These are phyloP conservation scores for Spizella passerina DNA, from an alignment of 2,797 vertebrate genomes.

Conservation along the genomic window DNA sequence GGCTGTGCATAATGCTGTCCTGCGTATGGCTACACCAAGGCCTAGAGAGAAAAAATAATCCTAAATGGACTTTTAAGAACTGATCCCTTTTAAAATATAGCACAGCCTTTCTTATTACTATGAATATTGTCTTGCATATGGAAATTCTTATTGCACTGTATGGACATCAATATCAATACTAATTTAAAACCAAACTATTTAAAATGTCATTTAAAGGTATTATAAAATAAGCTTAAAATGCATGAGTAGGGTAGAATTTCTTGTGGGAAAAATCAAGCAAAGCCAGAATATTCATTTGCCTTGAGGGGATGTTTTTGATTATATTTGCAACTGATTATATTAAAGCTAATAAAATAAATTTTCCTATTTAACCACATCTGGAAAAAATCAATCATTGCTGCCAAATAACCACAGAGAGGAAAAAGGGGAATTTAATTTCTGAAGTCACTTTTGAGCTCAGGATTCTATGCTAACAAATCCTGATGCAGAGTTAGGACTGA, in stretches of 20 bases:
- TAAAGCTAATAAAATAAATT: constrained; percentile 51
- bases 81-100: background rate
- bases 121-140: background rate
- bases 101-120: background rate
- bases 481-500: background rate
- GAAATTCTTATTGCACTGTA: background rate
- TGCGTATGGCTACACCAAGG: background rate
- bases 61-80: background rate
- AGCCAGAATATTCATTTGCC: background rate
- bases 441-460: constrained; percentile 3
- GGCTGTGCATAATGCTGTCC: background rate
- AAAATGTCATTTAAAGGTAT: background rate
- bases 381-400: background rate
- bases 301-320: background rate
- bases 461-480: background rate
- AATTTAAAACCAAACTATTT: background rate
- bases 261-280: background rate
- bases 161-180: background rate
- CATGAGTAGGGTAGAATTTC: background rate
- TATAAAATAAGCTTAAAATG: background rate
- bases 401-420: background rate
- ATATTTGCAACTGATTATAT: constrained; percentile 48
- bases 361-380: background rate
- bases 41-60: background rate
- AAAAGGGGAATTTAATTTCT: background rate